Evolutionary conservation across 2,888 invertebrate genomes (phyloP), one percentile per base, ranked within the genome.

Genomic region (Brenthis daphne): DNA sequence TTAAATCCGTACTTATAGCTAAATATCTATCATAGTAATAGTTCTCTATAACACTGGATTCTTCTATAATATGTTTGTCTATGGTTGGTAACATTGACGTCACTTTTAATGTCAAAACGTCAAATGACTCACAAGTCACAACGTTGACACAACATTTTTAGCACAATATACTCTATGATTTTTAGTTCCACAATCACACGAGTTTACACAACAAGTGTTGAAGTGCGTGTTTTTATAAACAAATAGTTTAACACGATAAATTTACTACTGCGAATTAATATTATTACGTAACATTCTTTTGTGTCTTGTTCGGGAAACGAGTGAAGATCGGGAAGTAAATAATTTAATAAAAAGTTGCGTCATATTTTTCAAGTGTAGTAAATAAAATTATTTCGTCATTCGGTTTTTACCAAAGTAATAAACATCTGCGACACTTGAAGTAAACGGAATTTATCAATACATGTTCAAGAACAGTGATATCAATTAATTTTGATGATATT

Each of bases 401-500:
- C 16, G 60, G 54, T 55, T 58, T 54, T 66, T 48, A 43, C 50
- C 60, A 33, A 50, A 60, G 58, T n/a, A 29, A 11, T 33, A 60
- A 60, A 29, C 60, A 13, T 13, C 48, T n/a, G 48, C 60, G 29
- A 29, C 13, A 33, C 29, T 33, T 13, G 13, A 33, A 20, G 63
- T 37, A 63, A 24, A 61, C 20, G 20, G 55, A 33, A 50, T 37
- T 43, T 43, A 11, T 61, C 56, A 16, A 37, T 61, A 43, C 14
- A 61, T 24, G 50, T 11, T 69, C 53, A 48, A 64, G 37, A 33
- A 29, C 6, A 57, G 66, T 64, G 57, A 20, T 55, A 58, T 13
- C 65, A 71, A 73, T 65, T 67, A 70, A 65, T 67, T 83, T 90
- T 86, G 81, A 92, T 92, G 92, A 84, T 90, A 87, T 84, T 90